Percentiles rank a stretch among this genome's conserved stretches.
phyloP scores from a whole-genome alignment of 2,797 vertebrate genomes.

The Stomatorhinus walkeri region DNA sequence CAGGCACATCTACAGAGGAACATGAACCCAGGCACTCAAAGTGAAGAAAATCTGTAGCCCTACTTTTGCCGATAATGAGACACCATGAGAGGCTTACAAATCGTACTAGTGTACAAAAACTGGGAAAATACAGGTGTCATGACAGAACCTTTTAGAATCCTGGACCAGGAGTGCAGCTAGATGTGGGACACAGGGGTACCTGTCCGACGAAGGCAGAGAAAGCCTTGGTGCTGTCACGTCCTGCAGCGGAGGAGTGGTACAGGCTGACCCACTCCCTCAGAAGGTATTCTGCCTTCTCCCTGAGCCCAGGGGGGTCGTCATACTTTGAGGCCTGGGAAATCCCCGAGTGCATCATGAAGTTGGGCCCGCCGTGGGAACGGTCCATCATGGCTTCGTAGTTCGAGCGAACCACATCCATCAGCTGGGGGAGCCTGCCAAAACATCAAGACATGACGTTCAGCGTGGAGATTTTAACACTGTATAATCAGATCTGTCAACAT shows the following conservation, averaged over 20 bases:
- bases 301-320: slow-evolving; percentile 90
- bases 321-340: slow-evolving; percentile 98
- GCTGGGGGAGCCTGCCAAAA: slow-evolving; percentile 76
- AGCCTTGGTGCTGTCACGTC: slow-evolving; percentile 96
- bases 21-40: background rate
- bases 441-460: background rate
- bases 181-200: slow-evolving; percentile 53
- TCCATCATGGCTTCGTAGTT: slow-evolving; percentile 99
- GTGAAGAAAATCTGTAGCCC: background rate
- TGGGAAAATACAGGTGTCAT: background rate
- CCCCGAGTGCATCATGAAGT: slow-evolving; percentile 99
- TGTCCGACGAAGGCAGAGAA: slow-evolving; percentile 99
- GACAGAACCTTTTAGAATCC: background rate
- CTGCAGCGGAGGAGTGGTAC: slow-evolving; percentile 95
- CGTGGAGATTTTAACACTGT: background rate
- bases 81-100: background rate
- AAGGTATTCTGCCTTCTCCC: slow-evolving; percentile 96
- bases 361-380: slow-evolving; percentile 93
- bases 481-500: background rate
- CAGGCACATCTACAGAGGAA: background rate
- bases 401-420: slow-evolving; percentile 97
- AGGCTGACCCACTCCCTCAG: slow-evolving; percentile 98
- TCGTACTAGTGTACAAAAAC: background rate
- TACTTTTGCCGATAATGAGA: background rate
- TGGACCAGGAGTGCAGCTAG: background rate